phyloP scores from a whole-genome alignment of 2,113 vertebrate genomes.

The Hyperoodon ampullatus region DNA sequence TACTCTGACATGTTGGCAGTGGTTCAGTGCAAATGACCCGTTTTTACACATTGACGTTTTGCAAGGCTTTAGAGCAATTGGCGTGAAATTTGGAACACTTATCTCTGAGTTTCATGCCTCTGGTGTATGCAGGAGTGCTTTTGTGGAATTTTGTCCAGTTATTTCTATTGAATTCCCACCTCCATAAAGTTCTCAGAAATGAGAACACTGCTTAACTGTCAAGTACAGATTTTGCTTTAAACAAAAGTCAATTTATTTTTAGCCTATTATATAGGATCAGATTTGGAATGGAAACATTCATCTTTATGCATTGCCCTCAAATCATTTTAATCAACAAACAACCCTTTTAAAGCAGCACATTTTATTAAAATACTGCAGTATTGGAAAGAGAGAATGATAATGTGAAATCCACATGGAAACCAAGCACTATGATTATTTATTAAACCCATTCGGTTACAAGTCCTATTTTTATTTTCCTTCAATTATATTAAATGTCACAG shows the following conservation, averaged over 20 bases:
- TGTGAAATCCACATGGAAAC: neutral
- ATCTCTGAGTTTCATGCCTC: constrained; percentile 70
- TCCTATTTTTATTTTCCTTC: neutral
- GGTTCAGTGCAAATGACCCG: constrained; percentile 63
- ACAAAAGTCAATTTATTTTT: constrained; percentile 69
- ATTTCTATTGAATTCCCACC: constrained; percentile 69
- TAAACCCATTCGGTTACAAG: neutral
- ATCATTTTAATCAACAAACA: constrained; percentile 53
- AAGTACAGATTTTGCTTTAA: neutral
- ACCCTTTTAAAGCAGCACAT: constrained; percentile 33
- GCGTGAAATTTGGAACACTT: constrained; percentile 69
- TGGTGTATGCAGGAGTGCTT: constrained; percentile 39
- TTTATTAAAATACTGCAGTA: constrained; percentile 15
- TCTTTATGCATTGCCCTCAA: constrained; percentile 36
- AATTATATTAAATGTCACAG: neutral
- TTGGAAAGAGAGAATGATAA: neutral
- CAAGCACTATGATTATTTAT: neutral
- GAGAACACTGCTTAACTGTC: constrained; percentile 44
- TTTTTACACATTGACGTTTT: constrained; percentile 68
- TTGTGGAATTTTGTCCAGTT: constrained; percentile 62
- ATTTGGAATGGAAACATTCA: constrained; percentile 25
- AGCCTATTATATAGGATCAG: constrained; percentile 23
- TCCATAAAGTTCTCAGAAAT: constrained; percentile 57
- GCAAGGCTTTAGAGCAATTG: constrained; percentile 55
- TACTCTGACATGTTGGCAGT: constrained; percentile 53